A percentile compares a stretch with the other conserved stretches of the same genome.
These are phyloP conservation scores for Aporophyla nigra DNA, from an alignment of 2,888 invertebrate genomes.

Conservation along the genomic window DNA sequence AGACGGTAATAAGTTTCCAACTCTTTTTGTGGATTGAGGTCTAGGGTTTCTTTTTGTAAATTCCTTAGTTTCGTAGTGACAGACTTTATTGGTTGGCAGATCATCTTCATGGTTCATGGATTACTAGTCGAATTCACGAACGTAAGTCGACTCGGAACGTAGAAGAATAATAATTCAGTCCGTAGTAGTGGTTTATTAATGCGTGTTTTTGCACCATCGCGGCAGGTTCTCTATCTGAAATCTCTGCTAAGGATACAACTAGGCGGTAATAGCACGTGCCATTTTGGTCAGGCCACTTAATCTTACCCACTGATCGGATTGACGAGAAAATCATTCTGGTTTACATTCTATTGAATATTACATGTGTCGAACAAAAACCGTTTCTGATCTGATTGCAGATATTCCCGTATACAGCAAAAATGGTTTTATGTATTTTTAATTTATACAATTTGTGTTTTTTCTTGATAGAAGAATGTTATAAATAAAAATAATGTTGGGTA, in stretches of 20 bases:
- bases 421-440: conserved; percentile 38
- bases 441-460: conserved; percentile 3
- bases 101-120: background rate
- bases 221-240: conserved; percentile 58
- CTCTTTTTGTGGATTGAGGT: background rate
- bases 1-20: background rate
- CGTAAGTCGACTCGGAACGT: background rate
- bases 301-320: conserved; percentile 67
- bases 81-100: background rate
- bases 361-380: conserved; percentile 67
- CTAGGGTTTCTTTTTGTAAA: background rate
- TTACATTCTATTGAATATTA: conserved; percentile 70
- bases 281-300: conserved; percentile 69
- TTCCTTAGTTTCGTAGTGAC: background rate
- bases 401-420: conserved; percentile 60
- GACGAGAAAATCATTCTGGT: conserved; percentile 73
- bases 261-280: conserved; percentile 70
- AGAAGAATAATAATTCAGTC: background rate
- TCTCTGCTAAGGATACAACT: conserved; percentile 51
- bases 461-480: background rate
- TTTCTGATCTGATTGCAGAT: conserved; percentile 67
- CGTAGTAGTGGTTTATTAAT: conserved; percentile 26
- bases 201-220: conserved; percentile 47
- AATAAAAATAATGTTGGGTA: conserved; percentile 6
- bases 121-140: background rate